Base-by-base conservation (phyloP, 1,140 invertebrate species). In the Drosophila oshimai region DNA sequence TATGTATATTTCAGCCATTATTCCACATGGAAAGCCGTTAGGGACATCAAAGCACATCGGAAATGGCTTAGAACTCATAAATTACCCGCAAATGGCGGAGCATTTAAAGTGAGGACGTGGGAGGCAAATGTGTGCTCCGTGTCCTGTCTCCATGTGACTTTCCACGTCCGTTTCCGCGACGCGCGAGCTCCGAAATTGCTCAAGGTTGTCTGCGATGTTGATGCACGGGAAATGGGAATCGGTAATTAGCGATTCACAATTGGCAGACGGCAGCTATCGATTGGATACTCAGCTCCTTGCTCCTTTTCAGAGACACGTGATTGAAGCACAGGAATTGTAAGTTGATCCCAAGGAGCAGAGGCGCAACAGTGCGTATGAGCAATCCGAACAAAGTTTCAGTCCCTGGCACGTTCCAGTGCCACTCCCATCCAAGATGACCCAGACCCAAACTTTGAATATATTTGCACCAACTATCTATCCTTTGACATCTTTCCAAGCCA, bases 281-380 rank as follows among this genome's bases (percentile, higher is more conserved):
- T 44, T 34, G 13, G 9, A 26, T n/a, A 13, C 26, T 26, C 5
- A n/a, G n/a, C 5, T 17, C 6, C 3, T 29, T n/a, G 2, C 42
- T 31, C 5, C 5, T n/a, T 6, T 24, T 2, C 10, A 12, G 4
- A 22, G n/a, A 28, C 29, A 29, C 12, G 9, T 13, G n/a, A 49
- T 24, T 37, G 33, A 22, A 13, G 17, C 20, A 36, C 20, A 51
- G 18, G 22, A 58, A 49, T 47, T 24, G 20, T 9, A 6, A 7
- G 3, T 6, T 9, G 31, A 50, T 24, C 10, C 5, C 6, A 34
- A 33, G 7, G 15, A 20, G 20, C 15, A 18, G 20, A 0, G 12
- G 2, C 13, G 34, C 62, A 65, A 65, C 60, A 50, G 61, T 64
- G 61, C 62, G 58, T 65, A 65, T 65, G 60, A 64, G 62, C 44